Base-by-base conservation (phyloP, 2,113 vertebrate species). In the Chamaea fasciata region DNA sequence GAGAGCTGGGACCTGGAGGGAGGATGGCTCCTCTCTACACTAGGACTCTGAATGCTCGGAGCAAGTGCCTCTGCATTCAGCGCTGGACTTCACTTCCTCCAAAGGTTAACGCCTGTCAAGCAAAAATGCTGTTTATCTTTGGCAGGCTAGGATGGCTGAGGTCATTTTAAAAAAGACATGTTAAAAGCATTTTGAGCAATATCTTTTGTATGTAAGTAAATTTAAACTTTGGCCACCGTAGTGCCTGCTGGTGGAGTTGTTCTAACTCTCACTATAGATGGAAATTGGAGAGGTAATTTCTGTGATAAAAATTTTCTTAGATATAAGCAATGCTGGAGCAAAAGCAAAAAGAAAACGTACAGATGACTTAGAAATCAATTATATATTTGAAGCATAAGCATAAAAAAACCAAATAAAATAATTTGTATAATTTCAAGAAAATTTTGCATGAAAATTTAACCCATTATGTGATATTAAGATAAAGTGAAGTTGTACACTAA, bases 151-250 rank as follows among this genome's bases (percentile, higher is more conserved):
- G 14, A 60, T 24, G 73, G 85, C 55, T 96, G 90, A 90, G 68
- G 60, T 93, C 60, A 96, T 81, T 77, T 90, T 52, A 18, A 81
- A 57, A 83, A 14, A 87, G 93, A 77, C 84, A 62, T 0, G 46
- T 39, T 94, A 94, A 94, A 96, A 95, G 93, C 93, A 91, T 89
- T 95, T 85, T 89, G 70, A 95, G 92, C 84, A 91, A 86, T 93
- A 93, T 55, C 68, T 89, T 89, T 69, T 78, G 33, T 47, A 30
- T 7, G 16, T 10, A 73, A 92, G 68, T 83, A 88, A 57, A 68
- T 64, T 87, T 77, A 84, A 93, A 59, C 63, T 83, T 86, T 81
- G 92, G 90, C 83, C 46, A 53, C 76, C 83, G 17, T 7, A 44
- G 44, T 81, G 76, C 44, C 6, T 80, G 75, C 42, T 6, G 17